Base-by-base conservation (phyloP, 1,140 invertebrate genomes). In the Lepidurus couesii region DNA sequence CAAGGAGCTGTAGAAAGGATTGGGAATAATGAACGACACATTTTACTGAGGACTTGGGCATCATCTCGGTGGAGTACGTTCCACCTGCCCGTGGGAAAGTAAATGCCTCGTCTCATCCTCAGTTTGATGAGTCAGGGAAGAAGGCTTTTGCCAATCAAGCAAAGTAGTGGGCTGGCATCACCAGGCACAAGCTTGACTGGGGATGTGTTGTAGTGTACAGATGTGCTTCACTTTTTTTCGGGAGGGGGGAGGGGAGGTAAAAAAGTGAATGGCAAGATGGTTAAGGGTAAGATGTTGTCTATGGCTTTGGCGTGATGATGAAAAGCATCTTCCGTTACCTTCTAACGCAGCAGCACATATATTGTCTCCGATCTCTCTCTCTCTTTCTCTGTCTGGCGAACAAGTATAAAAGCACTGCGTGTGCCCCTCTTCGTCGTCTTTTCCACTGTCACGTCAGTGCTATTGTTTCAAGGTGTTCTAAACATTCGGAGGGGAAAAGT, bases 261-360 rank as follows among this genome's bases (percentile, higher is more conserved):
- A 16, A 21, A 21, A 65, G 53, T 13, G 53, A 7, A 21, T 11
- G 53, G 21, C 9, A 65, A 65, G 53, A 21, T 13, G 16, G 45
- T 10, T 47, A 47, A 16, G 53, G 53, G 21, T 65, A 65, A 65
- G 53, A 65, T 21, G 53, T 65, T 65, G 53, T 65, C n/a, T 65
- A 65, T 65, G 53, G 53, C 53, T 65, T 65, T 65, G 53, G 53
- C 53, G 53, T 65, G 53, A 65, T 65, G 53, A 65, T 65, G 53
- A 65, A 65, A 65, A 65, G 53, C 53, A 65, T 65, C 53, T 65
- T 65, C 53, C 53, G 53, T 65, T 65, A 65, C 53, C 53, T 65
- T 65, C 53, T 21, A 65, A 65, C 53, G 21, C 53, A 65, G 53
- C 53, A 21, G 53, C 21, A 13, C 53, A 65, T 65, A 65, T 21